Evolutionary conservation across 1,140 invertebrate species (phyloP), one percentile per base, ranked within the genome.

Genomic region (Aphidius ervi): DNA sequence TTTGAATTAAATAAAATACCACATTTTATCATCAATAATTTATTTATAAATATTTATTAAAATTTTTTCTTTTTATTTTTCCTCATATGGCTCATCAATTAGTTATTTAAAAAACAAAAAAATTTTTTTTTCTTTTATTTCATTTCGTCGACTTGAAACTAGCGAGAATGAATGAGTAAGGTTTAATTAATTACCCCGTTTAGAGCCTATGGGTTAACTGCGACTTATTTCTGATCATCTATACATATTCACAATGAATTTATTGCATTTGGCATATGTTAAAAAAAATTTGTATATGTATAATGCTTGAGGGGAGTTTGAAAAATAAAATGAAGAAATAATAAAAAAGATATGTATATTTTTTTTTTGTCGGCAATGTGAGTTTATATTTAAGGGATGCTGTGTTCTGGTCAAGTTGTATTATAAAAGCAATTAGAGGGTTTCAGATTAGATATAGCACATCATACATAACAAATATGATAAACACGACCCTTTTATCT

Each of bases 381-480:
- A 37, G 39, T 37, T n/a, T n/a, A 40, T 40, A 39, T 54, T 54
- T 39, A 48, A 47, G 54, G 56, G 48, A 57, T 65, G 46, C 42
- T 42, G 47, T 46, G 56, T 46, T 10, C 60, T 23, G 61, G 53
- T 20, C 50, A 39, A 58, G 48, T 66, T 54, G 63, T 74, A 78
- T 79, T 78, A 80, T 76, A 79, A 78, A 80, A 78, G 76, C 76
- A 77, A 80, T 80, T 80, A 78, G 74, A 74, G 67, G 66, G 59
- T 69, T 69, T 74, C 70, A 70, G 70, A 73, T 76, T 79, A 79
- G 77, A 78, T 77, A 70, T 74, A 74, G 71, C 77, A 73, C 73
- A 74, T 79, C 75, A 73, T 78, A 78, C 74, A 77, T 77, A 79
- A 78, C 75, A 78, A 79, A 80, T 79, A 78, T 78, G 74, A 77